Evolutionary conservation across 2,113 vertebrate species (phyloP), one percentile per base, ranked within the genome.

Genomic region (Salminus brasiliensis): DNA sequence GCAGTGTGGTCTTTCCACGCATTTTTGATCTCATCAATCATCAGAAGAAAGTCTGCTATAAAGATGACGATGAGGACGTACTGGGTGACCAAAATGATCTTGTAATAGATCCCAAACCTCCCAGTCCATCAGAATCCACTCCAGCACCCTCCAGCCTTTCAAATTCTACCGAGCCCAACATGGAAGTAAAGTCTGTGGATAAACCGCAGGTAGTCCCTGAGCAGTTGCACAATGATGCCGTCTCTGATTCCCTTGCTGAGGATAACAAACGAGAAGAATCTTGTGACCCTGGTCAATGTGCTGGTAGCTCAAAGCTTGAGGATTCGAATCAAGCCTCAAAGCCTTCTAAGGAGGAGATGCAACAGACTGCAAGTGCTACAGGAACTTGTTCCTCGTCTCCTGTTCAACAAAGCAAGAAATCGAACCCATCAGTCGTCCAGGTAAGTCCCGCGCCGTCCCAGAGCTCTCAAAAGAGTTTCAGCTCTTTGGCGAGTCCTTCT

Each of bases 61-160:
- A 95, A 88, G 95, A 96, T 80, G 94, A 97, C 84, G 95, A 96
- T 34, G 96, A 96, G 66, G 97, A 97, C 30, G 89, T 93, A 83
- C 95, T 93, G 81, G 91, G 93, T 27, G 95, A 97, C 88, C 95
- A 96, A 76, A 98, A 97, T 11, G 97, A 99, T 87, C 95, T 96
- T 83, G 97, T 96, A 18, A 93, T 96, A 94, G 97, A 99, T 87
- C 92, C 95, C 63, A 94, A 94, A 72, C 88, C 90, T 78, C 96
- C 98, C 85, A 93, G 96, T 85, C 91, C 76, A 59, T 89, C 89
- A 84, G 94, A 95, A 89, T 95, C 94, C 88, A 92, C 92, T 74
- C 93, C 92, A 0, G 90, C 94, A 91, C 92, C 92, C 55, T 86
- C 78, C 23, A 83, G 66, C 53, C 30, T 76, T 2, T 75, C 55